phyloP scores from a whole-genome alignment of 1,140 invertebrate species.

The Branchinecta lindahli region DNA sequence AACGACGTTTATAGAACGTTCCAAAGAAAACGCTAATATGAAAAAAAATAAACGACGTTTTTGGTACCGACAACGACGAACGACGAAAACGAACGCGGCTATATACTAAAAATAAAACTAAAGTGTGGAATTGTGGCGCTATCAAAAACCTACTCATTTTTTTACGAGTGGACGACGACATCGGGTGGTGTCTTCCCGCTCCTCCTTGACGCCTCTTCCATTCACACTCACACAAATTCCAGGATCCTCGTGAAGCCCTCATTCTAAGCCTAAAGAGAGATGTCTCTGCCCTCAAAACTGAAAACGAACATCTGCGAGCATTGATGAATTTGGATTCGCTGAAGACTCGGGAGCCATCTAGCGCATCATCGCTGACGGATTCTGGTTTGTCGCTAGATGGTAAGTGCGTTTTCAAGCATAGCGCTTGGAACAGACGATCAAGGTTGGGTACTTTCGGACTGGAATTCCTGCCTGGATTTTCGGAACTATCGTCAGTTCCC shows the following conservation, averaged over 20 bases:
- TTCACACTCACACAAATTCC: conserved; percentile 16
- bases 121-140: too few species aligned
- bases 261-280: conserved; percentile 78
- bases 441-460: background rate
- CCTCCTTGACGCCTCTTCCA: too few species aligned
- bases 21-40: too few species aligned
- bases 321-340: conserved; percentile 41
- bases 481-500: background rate
- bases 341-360: conserved; percentile 9
- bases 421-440: conserved; percentile 25
- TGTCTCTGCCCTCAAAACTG: conserved; percentile 66
- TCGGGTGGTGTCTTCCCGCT: too few species aligned
- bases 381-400: conserved; percentile 23
- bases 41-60: too few species aligned
- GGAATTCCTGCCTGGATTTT: too few species aligned
- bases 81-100: too few species aligned
- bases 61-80: too few species aligned
- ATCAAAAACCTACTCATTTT: too few species aligned
- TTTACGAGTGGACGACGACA: too few species aligned
- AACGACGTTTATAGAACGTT: too few species aligned
- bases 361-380: conserved; percentile 13
- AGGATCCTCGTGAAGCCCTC: conserved; percentile 80
- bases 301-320: conserved; percentile 74
- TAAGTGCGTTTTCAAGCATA: conserved; percentile 28
- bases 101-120: too few species aligned